Base-by-base conservation (phyloP, 2,113 vertebrate genomes). In the Lepus europaeus region DNA sequence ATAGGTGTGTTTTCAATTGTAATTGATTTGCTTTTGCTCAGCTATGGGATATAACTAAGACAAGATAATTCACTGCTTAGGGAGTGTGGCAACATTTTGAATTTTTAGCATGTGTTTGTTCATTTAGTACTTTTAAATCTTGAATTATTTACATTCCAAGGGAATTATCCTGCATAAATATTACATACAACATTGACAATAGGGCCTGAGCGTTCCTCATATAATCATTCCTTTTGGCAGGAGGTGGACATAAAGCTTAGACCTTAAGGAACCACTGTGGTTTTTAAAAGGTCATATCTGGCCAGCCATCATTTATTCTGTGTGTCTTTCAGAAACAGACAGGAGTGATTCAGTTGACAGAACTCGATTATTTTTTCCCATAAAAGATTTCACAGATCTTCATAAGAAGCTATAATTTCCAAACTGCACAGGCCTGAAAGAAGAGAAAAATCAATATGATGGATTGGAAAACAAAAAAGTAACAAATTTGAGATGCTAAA, bases 251-350 rank as follows among this genome's bases (percentile, higher is more conserved):
- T 86, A 91, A 73, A 92, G 76, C 61, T 94, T 66, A 93, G 80
- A 74, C 76, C 86, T 84, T 72, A 73, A 77, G 94, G 86, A 92
- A 53, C 56, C 89, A 78, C 72, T 96, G 91, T 95, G 91, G 91
- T 95, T 97, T 97, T 95, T 95, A 95, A 96, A 97, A 97, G 96
- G 91, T 96, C 95, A 96, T 78, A 89, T 95, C 88, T 90, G 72
- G 84, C 61, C 86, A 89, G 70, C 22, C 20, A 16, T 94, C 59
- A 94, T 97, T 96, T 95, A 95, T 93, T 91, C 89, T 74, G 17
- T 20, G 31, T 86, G 70, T 93, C 69, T 97, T 95, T 95, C 91
- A 93, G 91, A 25, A 95, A 80, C 5, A 83, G 76, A 81, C 31
- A 95, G 81, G 39, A 93, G 59, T 78, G 78, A 77, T 85, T 91